Base-by-base conservation (phyloP, 2,888 invertebrate species). In the Ichneumoninae sp. region DNA sequence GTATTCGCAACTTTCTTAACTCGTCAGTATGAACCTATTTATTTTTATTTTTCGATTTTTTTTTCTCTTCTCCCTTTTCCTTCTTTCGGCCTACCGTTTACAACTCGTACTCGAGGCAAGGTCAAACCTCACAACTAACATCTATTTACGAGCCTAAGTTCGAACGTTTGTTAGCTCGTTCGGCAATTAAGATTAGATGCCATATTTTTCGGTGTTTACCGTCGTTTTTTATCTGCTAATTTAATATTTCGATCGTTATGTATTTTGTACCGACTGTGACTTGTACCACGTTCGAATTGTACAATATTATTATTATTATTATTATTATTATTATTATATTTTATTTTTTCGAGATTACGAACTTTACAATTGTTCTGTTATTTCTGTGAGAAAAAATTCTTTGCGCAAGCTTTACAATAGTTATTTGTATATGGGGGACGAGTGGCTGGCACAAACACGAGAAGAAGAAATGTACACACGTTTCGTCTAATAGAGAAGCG, bases 341-440 rank as follows among this genome's bases (percentile, higher is more conserved):
- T n/a, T n/a, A n/a, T 10, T 36, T 22, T 65, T 52, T 62, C 75
- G 50, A 54, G 66, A 76, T 76, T n/a, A 36, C 7, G 33, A 36
- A 22, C 1, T 3, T 66, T 8, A 5, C 65, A 7, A 30, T 16
- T 0, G n/a, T 40, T 65, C 54, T 66, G 19, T 8, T 66, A 22
- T 62, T 62, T 33, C 66, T 66, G 10, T 40, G 66, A 3, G 22
- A 5, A 5, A 66, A 40, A 40, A 22, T 40, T 66, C 13, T 40
- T 66, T 66, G 8, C 10, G 40, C 66, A 66, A 66, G 33, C 40
- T 40, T 66, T 66, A 40, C 66, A 10, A 66, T 66, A 40, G 66
- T 19, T 4, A 19, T 66, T 66, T 66, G 40, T 65, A 60, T 30
- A 33, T 1, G 30, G 16, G 30, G n/a, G 16, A 16, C 33, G 13